phyloP scores from a whole-genome alignment of 2,113 vertebrate species.

The Oncorhynchus keta region DNA sequence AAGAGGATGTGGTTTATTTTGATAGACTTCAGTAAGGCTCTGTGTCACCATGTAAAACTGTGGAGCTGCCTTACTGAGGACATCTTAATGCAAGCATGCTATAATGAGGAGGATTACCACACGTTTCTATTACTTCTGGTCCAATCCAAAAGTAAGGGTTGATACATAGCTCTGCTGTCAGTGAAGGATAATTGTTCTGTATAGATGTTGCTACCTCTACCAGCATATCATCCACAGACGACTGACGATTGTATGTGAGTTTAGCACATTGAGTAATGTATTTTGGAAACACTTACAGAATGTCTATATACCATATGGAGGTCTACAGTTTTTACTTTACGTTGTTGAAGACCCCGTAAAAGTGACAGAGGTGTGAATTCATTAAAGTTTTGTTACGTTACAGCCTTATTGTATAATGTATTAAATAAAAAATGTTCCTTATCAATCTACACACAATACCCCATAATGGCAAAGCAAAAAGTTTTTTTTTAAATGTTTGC shows the following conservation, averaged over 20 bases:
- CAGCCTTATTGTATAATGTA: no score
- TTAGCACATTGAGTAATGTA: neutral
- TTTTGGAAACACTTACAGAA: neutral
- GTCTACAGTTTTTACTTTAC: neutral
- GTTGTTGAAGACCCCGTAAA: neutral
- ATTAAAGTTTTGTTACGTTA: conserved; percentile 1
- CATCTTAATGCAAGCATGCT: neutral
- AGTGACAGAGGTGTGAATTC: conserved; percentile 18
- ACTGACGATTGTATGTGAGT: neutral
- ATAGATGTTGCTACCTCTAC: neutral
- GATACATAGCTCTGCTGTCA: no score
- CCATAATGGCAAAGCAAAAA: no score
- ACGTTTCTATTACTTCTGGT: neutral
- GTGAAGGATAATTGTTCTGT: neutral
- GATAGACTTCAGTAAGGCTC: neutral
- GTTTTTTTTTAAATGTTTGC: no score
- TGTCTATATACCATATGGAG: neutral
- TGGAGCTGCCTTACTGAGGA: neutral
- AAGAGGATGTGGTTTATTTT: neutral
- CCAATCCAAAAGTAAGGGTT: neutral
- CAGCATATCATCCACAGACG: neutral
- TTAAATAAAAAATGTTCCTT: no score
- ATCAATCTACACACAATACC: no score
- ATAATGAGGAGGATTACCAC: neutral
- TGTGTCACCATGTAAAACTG: neutral